These are phyloP conservation scores for Plutomurus gul DNA, from an alignment of 1,140 invertebrate species.

Conservation along the genomic window DNA sequence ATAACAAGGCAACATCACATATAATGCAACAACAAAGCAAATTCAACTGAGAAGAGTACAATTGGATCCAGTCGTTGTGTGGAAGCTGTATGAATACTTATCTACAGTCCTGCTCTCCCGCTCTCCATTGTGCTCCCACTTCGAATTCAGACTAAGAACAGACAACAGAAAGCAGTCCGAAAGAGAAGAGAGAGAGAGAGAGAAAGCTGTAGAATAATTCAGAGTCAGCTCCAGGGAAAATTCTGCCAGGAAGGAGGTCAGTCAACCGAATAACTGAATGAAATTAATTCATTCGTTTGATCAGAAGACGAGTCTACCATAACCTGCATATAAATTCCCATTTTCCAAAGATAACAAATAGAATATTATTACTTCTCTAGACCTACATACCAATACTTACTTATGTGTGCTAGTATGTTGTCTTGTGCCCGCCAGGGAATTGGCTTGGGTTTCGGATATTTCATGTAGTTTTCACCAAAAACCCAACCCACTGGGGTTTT, in stretches of 20 bases:
- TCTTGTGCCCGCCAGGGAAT: too few relatives aligned
- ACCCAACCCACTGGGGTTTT: too few relatives aligned
- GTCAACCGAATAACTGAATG: not conserved
- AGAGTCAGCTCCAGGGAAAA: not conserved
- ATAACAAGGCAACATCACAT: not conserved
- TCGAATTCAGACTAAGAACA: not conserved
- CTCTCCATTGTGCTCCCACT: not conserved
- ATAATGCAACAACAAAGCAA: slow-evolving; percentile 12
- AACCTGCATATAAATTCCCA: too few relatives aligned
- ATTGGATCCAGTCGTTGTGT: not conserved
- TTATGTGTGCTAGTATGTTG: too few relatives aligned
- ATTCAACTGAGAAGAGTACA: not conserved
- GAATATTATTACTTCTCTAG: too few relatives aligned
- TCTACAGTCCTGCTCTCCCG: not conserved
- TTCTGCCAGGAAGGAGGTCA: slow-evolving; percentile 5
- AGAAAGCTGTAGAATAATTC: not conserved
- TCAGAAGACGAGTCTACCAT: not conserved
- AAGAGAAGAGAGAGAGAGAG: not conserved
- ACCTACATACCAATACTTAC: too few relatives aligned
- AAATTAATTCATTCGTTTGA: slow-evolving; percentile 30
- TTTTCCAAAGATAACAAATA: slow-evolving; percentile 13
- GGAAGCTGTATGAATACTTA: not conserved
- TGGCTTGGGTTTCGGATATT: too few relatives aligned
- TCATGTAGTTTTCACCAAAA: too few relatives aligned
- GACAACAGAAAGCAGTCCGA: not conserved